Evolutionary conservation across 2,113 vertebrate genomes (phyloP).

Genomic region (Arizona elegans): DNA sequence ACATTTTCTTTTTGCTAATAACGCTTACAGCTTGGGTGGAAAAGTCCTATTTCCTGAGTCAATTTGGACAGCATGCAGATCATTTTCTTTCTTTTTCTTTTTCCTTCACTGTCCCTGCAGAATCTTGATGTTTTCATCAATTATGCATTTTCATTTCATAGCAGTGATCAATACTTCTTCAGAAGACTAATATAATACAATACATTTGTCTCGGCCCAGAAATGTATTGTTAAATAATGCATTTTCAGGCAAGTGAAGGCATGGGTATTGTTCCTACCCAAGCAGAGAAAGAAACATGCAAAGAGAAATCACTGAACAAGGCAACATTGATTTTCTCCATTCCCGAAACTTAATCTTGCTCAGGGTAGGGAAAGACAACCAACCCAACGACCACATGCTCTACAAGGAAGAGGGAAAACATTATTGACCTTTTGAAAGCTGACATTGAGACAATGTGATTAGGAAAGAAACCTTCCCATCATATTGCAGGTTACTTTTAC

Average conservation of each 20-base stretch:
- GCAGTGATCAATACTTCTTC: constrained; percentile 58
- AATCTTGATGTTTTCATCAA: constrained; percentile 60
- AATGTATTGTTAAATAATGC: constrained; percentile 60
- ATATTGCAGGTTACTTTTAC: constrained; percentile 17
- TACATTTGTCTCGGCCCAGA: constrained; percentile 49
- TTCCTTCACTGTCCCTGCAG: constrained; percentile 43
- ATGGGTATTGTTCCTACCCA: constrained; percentile 43
- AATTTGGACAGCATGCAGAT: constrained; percentile 48
- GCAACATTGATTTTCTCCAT: constrained; percentile 58
- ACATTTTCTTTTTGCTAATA: constrained; percentile 60
- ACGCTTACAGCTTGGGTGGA: constrained; percentile 36
- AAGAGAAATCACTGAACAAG: constrained; percentile 54
- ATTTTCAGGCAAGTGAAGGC: constrained; percentile 55
- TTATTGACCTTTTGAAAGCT: constrained; percentile 33
- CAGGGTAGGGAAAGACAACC: constrained; percentile 28
- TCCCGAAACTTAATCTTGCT: constrained; percentile 50
- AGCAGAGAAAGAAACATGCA: constrained; percentile 46
- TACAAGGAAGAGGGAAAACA: constrained; percentile 28
- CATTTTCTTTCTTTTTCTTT: constrained; percentile 57
- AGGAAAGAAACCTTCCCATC: constrained; percentile 22
- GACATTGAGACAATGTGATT: background rate
- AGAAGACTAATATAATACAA: constrained; percentile 53
- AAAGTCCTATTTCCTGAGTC: constrained; percentile 51
- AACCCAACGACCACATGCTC: constrained; percentile 29
- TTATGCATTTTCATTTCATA: constrained; percentile 67